Evolutionary conservation across 2,888 invertebrate genomes (phyloP), one percentile per base, ranked within the genome.

Genomic region (Syritta pipiens): DNA sequence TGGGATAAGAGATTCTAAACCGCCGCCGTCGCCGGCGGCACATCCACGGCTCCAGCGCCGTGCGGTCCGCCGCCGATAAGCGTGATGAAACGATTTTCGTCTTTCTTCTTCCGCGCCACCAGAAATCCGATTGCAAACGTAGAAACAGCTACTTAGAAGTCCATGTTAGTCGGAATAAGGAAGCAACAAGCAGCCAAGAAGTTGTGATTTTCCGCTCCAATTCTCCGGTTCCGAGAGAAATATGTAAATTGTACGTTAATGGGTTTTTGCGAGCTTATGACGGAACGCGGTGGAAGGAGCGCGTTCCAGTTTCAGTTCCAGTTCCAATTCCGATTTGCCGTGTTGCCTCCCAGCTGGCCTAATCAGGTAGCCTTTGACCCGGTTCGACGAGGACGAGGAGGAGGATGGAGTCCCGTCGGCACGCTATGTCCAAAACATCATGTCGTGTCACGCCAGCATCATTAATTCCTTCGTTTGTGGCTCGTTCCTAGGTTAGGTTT

Each of bases 131-230:
- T 49, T 30, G 67, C 60, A 79, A 49, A 67, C 40, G 51, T 53
- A 77, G 79, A 74, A 79, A 79, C 67, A 24, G 9, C 12, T 44
- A 35, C 71, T 32, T 65, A 46, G 57, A 60, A 60, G 72, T 46
- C 48, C 40, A 72, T 67, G 60, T n/a, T n/a, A n/a, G n/a, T n/a
- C n/a, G n/a, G 49, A 79, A 79, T 68, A 79, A 79, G 79, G 79
- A 79, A 79, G 60, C 71, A 63, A 42, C 48, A 67, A 79, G 65
- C 63, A 55, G 65, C 67, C 48, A 67, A 79, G 65, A 57, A 55
- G 65, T 72, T 77, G 77, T 68, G 79, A 79, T 79, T 79, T 79
- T 79, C 74, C 67, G 79, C 79, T 79, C 79, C 57, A 79, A 74
- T 79, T 79, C 79, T 40, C 74, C 67, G 35, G 60, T 53, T 59